phyloP scores from a whole-genome alignment of 2,797 vertebrate species.

The Simalia tracyae region DNA sequence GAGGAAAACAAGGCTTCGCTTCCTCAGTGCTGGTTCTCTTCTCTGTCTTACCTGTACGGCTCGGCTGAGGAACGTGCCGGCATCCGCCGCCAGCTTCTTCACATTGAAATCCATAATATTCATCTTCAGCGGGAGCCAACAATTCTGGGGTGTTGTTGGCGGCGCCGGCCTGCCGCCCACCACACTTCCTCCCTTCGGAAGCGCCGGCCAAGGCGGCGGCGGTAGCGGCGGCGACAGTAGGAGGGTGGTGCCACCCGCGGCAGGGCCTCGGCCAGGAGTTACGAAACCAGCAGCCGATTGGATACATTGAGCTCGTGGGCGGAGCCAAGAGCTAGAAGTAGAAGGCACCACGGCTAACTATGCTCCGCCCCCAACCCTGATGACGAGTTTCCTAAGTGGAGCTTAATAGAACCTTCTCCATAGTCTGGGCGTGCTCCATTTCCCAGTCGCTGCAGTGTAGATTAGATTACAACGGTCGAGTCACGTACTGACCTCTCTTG shows the following conservation, averaged over 20 bases:
- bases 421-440: neutral
- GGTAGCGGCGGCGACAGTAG: neutral
- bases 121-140: conserved; percentile 30
- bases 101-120: conserved; percentile 90
- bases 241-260: conserved; percentile 39
- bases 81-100: conserved; percentile 88
- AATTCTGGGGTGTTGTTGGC: neutral
- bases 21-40: neutral
- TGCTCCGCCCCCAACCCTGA: neutral
- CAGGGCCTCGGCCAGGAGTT: neutral
- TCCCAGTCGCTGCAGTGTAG: neutral
- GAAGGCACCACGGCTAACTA: no score
- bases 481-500: neutral
- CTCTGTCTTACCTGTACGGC: conserved; percentile 58
- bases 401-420: neutral
- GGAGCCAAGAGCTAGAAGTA: neutral
- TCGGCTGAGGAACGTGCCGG: conserved; percentile 89
- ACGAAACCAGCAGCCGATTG: conserved; percentile 35
- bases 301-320: neutral
- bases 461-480: neutral
- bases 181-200: conserved; percentile 42
- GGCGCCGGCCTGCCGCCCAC: conserved; percentile 32
- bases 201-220: conserved; percentile 12
- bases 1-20: neutral
- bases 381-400: neutral